Conservation (phyloP, 2,797 vertebrate genomes). For the Lepus townsendii region DNA sequence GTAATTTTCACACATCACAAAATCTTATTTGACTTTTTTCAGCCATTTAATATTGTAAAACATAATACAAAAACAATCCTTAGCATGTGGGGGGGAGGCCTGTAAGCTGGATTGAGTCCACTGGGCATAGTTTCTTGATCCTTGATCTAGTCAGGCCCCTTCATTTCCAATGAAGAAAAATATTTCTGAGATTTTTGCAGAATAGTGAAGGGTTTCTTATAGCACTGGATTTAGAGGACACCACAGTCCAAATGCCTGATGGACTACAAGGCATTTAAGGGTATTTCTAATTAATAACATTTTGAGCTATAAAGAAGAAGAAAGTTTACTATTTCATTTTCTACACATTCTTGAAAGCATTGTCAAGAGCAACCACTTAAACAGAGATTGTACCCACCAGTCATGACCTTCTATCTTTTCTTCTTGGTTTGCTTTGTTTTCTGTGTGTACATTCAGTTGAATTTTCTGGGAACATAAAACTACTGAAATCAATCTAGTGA, state of each 20-base stretch:
- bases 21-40: neutral
- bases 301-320: neutral
- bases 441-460: conserved; percentile 5
- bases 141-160: neutral
- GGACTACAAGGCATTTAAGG: conserved; percentile 15
- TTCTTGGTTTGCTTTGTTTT: conserved; percentile 27
- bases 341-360: conserved; percentile 20
- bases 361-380: neutral
- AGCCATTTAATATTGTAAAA: conserved; percentile 1
- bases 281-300: conserved; percentile 66
- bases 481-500: conserved; percentile 75
- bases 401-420: neutral
- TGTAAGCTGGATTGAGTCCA: neutral
- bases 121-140: neutral
- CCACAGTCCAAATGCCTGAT: neutral
- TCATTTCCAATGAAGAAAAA: neutral
- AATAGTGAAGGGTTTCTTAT: neutral
- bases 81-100: fast-evolving
- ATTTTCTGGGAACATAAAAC: conserved; percentile 60
- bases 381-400: neutral
- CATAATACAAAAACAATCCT: neutral
- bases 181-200: neutral
- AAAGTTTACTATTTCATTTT: conserved; percentile 66
- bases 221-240: conserved; percentile 1
- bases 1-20: neutral